Evolutionary conservation across 2,113 vertebrate species (phyloP).

Genomic region (Lampris incognitus): DNA sequence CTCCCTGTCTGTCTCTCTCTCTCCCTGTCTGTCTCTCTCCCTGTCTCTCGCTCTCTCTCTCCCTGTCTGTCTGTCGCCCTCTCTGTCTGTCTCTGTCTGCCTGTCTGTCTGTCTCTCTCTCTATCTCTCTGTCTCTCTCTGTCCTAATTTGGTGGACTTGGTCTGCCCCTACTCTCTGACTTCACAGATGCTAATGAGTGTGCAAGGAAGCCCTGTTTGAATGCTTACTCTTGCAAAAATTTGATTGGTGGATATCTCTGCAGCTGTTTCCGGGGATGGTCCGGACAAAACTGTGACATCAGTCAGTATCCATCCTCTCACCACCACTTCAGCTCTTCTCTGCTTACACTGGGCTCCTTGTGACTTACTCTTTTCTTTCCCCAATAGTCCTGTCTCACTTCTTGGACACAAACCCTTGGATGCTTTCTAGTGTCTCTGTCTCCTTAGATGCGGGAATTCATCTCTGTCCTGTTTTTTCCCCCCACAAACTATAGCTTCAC

Average conservation of each 20-base stretch:
- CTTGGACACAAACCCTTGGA: slow-evolving; percentile 30
- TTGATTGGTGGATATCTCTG: slow-evolving; percentile 99
- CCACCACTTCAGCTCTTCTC: slow-evolving; percentile 24
- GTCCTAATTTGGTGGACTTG: slow-evolving; percentile 57
- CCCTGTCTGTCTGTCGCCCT: too few species aligned
- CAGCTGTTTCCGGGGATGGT: slow-evolving; percentile 96
- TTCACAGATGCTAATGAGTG: slow-evolving; percentile 99
- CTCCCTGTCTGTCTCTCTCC: too few species aligned
- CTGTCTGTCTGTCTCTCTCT: slow-evolving; percentile 27
- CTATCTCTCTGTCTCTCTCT: slow-evolving; percentile 3
- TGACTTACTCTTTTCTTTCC: slow-evolving; percentile 25
- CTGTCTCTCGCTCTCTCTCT: too few species aligned
- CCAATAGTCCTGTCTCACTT: slow-evolving; percentile 35
- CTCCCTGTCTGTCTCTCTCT: too few species aligned
- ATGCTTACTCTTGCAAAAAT: slow-evolving; percentile 98
- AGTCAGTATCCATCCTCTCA: slow-evolving; percentile 90
- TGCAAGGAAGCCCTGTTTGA: slow-evolving; percentile 91
- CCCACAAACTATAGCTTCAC: slow-evolving; percentile 29
- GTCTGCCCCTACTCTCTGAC: slow-evolving; percentile 79
- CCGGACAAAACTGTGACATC: slow-evolving; percentile 95
- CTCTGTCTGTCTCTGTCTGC: too few species aligned
- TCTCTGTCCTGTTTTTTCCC: slow-evolving; percentile 23
- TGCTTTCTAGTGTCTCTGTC: slow-evolving; percentile 44
- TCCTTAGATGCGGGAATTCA: slow-evolving; percentile 53
- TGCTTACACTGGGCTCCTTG: slow-evolving; percentile 13